phyloP scores from a whole-genome alignment of 2,888 invertebrate genomes.

The Athrips mouffetella region DNA sequence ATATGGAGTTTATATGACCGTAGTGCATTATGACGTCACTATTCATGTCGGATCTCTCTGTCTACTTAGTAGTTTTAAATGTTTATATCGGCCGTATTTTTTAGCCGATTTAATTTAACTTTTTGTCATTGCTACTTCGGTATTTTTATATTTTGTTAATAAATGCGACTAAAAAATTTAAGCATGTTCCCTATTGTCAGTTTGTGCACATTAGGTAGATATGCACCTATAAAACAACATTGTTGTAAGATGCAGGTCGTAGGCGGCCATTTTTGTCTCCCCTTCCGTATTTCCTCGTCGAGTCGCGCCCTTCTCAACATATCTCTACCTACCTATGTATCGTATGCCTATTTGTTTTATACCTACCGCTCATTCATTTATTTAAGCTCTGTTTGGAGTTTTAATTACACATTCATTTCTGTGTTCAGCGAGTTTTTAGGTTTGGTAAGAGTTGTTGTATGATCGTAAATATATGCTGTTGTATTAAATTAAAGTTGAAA shows the following conservation, averaged over 20 bases:
- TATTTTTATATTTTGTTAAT: no score
- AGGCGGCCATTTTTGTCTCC: constrained; percentile 70
- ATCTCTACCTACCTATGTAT: constrained; percentile 20
- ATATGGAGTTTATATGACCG: no score
- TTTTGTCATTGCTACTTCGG: no score
- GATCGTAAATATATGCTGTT: neutral
- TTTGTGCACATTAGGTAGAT: neutral
- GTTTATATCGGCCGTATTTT: no score
- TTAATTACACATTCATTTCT: constrained; percentile 23
- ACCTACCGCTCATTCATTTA: constrained; percentile 28
- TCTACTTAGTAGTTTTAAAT: no score
- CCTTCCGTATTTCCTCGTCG: constrained; percentile 39
- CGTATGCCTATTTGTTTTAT: constrained; percentile 24
- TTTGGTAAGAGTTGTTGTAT: neutral
- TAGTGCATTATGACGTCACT: no score
- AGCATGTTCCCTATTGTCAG: neutral
- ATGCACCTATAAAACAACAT: constrained; percentile 4
- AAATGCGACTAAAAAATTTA: neutral
- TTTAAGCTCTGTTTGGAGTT: constrained; percentile 26
- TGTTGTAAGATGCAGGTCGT: constrained; percentile 39
- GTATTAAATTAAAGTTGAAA: neutral
- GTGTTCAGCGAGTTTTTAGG: neutral
- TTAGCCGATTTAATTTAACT: no score
- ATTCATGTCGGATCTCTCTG: no score
- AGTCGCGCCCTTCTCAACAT: constrained; percentile 39